Evolutionary conservation across 35 echinoderm and acorn worm genomes (phyloP), one percentile per base, ranked within the genome.

Genomic region (Apostichopus parvimensis): DNA sequence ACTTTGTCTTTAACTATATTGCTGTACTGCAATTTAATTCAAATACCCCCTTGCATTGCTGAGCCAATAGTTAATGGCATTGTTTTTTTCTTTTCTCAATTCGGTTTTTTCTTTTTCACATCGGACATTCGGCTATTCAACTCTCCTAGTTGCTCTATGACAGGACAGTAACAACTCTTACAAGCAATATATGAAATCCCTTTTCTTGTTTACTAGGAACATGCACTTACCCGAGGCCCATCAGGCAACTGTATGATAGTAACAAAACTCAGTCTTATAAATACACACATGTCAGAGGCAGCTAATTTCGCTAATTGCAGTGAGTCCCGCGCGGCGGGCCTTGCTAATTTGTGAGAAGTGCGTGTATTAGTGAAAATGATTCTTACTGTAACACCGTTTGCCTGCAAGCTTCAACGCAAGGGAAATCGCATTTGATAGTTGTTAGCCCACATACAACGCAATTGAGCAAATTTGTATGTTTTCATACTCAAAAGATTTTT

Each of bases 301-400:
- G 81, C 81, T 84, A 84, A 84, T 84, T 84, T 84, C 57, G 54
- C n/a, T 84, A 84, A 84, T 84, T 84, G 81, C 81, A 84, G 81
- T 8, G 53, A 58, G 81, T 59, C 81, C 81, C 81, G 81, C 81
- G 55, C 81, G 81, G 81, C 81, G 81, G 81, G 81, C 54, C 81
- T 56, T 84, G 81, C 81, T 84, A 84, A 84, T 84, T 84, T 84
- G 81, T 59, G 17, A 18, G 54, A 84, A 58, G 81, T 60, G 55
- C 81, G 81, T 21, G 57, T 59, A 84, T 84, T 84, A 84, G 81
- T 84, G 54, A 84, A 84, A 23, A 58, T 84, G 81, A 84, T 84
- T 54, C 53, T 17, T 84, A 84, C 13, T 58, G 81, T 58, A 84
- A 84, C 78, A n/a, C 54, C 55, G 55, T 84, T 84, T 84, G 81